Conservation (phyloP, 2,113 vertebrate genomes). For the Macquaria ambigua region DNA sequence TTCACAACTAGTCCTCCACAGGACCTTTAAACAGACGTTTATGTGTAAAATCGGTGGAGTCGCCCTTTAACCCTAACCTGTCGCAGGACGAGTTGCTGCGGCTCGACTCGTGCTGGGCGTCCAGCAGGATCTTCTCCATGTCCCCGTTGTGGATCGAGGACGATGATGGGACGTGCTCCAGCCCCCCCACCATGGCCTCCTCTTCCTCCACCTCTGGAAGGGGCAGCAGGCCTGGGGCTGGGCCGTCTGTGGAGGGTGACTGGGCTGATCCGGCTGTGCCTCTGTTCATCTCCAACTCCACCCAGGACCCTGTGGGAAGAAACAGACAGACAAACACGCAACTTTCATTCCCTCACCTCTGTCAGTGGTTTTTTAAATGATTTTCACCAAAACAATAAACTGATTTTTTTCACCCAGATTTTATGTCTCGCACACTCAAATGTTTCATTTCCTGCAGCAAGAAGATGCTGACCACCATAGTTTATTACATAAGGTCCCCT, state of each 20-base stretch:
- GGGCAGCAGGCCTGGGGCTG: constrained; percentile 71
- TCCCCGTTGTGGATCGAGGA: constrained; percentile 99
- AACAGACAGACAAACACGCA: neutral
- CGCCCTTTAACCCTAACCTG: constrained; percentile 84
- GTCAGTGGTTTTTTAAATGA: neutral
- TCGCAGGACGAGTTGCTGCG: constrained; percentile 98
- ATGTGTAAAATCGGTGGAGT: neutral
- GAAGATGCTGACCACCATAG: neutral
- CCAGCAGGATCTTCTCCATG: constrained; percentile 98
- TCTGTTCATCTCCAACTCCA: constrained; percentile 95
- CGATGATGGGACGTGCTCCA: constrained; percentile 96
- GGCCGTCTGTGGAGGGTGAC: constrained; percentile 41
- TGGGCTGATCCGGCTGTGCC: constrained; percentile 62
- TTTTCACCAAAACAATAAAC: neutral
- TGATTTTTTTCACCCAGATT: neutral
- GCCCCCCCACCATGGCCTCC: constrained; percentile 84
- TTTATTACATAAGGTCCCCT: neutral
- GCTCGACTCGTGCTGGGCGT: constrained; percentile 97
- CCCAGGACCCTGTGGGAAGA: constrained; percentile 92
- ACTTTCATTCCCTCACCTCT: neutral
- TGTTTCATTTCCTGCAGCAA: neutral
- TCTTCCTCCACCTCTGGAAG: constrained; percentile 82
- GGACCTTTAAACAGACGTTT: neutral
- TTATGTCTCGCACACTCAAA: neutral
- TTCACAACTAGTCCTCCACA: neutral